Percentiles rank a stretch among this genome's conserved stretches.
Conservation (phyloP, 2,113 vertebrate species). For the Odocoileus hemionus region DNA sequence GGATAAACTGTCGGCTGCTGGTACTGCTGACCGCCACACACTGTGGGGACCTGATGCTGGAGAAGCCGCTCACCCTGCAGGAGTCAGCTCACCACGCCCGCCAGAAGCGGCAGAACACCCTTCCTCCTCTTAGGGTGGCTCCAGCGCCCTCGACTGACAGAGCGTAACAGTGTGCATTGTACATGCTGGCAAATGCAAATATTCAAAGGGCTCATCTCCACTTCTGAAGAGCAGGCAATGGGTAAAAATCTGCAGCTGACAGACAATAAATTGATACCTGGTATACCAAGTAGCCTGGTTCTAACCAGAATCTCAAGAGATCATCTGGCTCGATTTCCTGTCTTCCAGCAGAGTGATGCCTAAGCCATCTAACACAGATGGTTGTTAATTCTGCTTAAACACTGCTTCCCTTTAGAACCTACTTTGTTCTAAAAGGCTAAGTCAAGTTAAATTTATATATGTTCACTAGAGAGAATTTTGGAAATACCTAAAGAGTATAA, state of each 20-base stretch:
- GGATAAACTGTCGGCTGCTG: not conserved
- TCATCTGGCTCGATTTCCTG: not conserved
- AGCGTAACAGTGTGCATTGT: not conserved
- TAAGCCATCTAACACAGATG: not conserved
- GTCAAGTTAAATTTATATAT: not conserved
- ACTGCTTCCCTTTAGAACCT: not conserved
- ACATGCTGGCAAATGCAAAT: not conserved
- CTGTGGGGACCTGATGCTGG: not conserved
- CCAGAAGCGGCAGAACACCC: not conserved
- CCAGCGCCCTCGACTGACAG: not conserved
- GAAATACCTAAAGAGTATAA: constrained; percentile 4
- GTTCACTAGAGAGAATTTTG: not conserved
- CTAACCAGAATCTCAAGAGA: not conserved
- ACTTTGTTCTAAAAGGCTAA: not conserved
- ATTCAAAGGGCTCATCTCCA: constrained; percentile 20
- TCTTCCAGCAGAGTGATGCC: not conserved
- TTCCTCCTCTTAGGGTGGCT: not conserved
- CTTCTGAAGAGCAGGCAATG: not conserved
- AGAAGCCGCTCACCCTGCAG: not conserved
- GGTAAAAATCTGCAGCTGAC: not conserved
- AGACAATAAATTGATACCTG: not conserved
- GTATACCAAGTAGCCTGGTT: not conserved
- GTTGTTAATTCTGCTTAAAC: constrained; percentile 23
- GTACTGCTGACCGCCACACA: not conserved
- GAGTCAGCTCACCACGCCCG: not conserved